Percentiles rank a stretch among this genome's conserved stretches.
phyloP scores from a whole-genome alignment of 2,797 vertebrate species.

The Gorsachius magnificus region DNA sequence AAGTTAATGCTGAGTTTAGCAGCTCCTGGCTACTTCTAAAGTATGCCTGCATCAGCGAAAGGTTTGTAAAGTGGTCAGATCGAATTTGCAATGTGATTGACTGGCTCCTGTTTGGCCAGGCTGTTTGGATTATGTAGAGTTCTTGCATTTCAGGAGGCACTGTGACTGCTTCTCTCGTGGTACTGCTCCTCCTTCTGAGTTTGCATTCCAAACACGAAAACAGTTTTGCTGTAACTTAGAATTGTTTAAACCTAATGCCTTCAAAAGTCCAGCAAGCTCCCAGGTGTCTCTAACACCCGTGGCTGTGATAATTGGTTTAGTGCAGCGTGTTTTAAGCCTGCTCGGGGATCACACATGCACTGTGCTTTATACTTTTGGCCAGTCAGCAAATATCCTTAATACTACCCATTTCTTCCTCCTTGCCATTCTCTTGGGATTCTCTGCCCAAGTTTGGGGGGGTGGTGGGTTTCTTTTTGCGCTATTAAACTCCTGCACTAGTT shows the following conservation, averaged over 20 bases:
- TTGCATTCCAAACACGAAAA: background rate
- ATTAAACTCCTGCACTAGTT: background rate
- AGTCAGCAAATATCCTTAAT: background rate
- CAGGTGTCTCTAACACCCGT: background rate
- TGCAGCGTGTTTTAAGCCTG: background rate
- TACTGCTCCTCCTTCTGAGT: background rate
- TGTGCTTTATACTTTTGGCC: background rate
- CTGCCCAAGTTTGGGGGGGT: fast-evolving
- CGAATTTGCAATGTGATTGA: background rate
- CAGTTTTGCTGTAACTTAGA: background rate
- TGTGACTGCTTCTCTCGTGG: background rate
- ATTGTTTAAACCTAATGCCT: background rate
- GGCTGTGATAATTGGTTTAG: background rate
- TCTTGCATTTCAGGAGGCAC: background rate
- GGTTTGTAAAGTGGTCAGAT: background rate
- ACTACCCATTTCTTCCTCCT: background rate
- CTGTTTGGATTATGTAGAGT: background rate
- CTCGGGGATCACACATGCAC: background rate
- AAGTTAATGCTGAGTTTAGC: background rate
- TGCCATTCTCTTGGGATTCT: background rate
- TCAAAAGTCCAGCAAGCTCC: background rate
- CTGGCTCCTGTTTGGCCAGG: background rate
- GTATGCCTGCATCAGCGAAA: background rate
- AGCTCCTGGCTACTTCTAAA: background rate
- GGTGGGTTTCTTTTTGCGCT: background rate